Percentiles rank a stretch among this genome's conserved stretches.
Evolutionary conservation across 2,888 invertebrate genomes (phyloP).

Genomic region (Patella ulyssiponensis): DNA sequence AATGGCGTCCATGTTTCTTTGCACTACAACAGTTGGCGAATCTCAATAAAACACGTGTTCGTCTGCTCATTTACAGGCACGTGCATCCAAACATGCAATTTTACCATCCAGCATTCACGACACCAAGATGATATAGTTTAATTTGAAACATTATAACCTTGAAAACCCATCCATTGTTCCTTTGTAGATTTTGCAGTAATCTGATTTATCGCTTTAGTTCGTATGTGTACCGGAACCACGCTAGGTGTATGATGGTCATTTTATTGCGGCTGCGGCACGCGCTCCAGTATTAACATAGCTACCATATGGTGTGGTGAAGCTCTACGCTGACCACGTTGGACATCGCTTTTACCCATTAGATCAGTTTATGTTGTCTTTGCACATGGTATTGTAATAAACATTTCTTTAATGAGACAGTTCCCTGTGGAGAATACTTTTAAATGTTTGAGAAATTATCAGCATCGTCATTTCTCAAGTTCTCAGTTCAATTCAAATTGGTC

Average conservation of each 20-base stretch:
- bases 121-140: neutral
- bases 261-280: neutral
- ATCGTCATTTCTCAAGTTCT: too few relatives aligned
- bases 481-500: too few relatives aligned
- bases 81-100: too few relatives aligned
- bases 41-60: too few relatives aligned
- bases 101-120: too few relatives aligned
- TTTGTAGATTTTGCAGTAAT: neutral
- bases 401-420: neutral
- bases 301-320: neutral
- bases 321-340: too few relatives aligned
- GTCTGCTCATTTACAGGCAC: too few relatives aligned
- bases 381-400: neutral
- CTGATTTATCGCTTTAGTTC: conserved; percentile 7
- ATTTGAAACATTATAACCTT: conserved; percentile 4
- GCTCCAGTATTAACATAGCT: neutral
- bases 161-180: neutral
- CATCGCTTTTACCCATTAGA: neutral
- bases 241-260: neutral
- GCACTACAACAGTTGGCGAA: too few relatives aligned
- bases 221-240: neutral
- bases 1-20: too few relatives aligned
- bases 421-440: too few relatives aligned
- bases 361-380: neutral
- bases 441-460: too few relatives aligned